Conservation (phyloP, 2,797 vertebrate species). For the Molossus alvarezi region DNA sequence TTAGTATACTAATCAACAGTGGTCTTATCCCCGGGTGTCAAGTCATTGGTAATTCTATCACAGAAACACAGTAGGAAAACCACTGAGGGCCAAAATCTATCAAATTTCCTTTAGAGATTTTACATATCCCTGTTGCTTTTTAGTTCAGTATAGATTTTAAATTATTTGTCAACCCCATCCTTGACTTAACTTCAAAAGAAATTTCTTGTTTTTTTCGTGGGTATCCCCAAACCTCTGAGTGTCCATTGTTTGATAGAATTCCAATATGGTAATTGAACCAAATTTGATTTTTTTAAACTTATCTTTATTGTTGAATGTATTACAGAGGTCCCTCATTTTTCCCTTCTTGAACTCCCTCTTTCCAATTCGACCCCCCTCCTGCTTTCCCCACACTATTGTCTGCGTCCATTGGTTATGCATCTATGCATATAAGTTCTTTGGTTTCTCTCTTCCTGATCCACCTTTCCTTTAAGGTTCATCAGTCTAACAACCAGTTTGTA, state of each 20-base stretch:
- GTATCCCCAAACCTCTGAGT: background rate
- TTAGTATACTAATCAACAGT: background rate
- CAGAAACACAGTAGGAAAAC: background rate
- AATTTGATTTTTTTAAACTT: background rate
- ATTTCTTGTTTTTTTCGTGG: background rate
- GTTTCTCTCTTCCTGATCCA: too few relatives aligned
- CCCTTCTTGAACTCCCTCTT: too few relatives aligned
- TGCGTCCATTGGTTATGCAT: too few relatives aligned
- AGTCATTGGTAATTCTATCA: background rate
- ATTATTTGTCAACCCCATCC: background rate
- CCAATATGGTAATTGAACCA: background rate
- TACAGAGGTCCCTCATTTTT: too few relatives aligned
- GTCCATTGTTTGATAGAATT: background rate
- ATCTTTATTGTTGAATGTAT: too few relatives aligned
- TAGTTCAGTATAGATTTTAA: background rate
- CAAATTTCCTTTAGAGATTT: background rate
- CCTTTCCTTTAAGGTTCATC: too few relatives aligned
- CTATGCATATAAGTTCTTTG: too few relatives aligned
- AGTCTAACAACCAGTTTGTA: too few relatives aligned
- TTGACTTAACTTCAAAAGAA: slow-evolving; percentile 1
- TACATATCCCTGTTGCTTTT: background rate
- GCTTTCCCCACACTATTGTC: too few relatives aligned
- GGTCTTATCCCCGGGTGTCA: background rate
- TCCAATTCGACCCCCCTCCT: too few relatives aligned
- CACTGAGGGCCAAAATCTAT: background rate